Evolutionary conservation across 2,113 vertebrate genomes (phyloP).

Genomic region (Ciconia stormi): DNA sequence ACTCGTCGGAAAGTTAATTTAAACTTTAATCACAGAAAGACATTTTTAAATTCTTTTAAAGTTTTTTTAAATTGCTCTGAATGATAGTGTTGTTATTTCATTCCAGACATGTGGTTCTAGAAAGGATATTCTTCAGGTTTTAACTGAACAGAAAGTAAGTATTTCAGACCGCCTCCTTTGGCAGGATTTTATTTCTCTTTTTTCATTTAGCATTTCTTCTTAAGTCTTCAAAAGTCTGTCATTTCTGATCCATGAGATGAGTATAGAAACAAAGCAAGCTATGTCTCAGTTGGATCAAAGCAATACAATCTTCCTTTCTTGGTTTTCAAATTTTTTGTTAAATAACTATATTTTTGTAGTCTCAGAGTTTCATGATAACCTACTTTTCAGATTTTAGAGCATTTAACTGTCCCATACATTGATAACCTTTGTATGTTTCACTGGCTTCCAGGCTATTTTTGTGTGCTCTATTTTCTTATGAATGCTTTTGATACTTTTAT

Average conservation of each 20-base stretch:
- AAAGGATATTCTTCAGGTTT: not conserved
- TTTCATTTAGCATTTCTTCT: conserved; percentile 23
- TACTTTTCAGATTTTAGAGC: not conserved
- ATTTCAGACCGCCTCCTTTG: not conserved
- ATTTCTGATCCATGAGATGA: not conserved
- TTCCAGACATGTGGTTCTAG: not conserved
- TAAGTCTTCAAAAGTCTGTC: not conserved
- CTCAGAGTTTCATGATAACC: not conserved
- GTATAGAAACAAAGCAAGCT: not conserved
- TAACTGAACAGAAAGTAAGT: not conserved
- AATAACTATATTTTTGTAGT: not conserved
- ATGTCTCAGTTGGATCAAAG: not conserved
- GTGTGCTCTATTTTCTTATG: conserved; percentile 19
- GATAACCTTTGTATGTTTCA: conserved; percentile 4
- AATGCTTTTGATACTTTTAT: conserved; percentile 5
- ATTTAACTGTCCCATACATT: not conserved
- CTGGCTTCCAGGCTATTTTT: conserved; percentile 37
- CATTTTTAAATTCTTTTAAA: not conserved
- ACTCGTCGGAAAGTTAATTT: not conserved
- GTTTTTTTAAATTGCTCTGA: not conserved
- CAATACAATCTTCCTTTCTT: not conserved
- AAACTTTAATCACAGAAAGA: not conserved
- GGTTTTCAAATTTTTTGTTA: not conserved
- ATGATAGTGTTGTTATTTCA: not conserved
- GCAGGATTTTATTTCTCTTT: conserved; percentile 39